Evolutionary conservation across 1,140 invertebrate species (phyloP).

Genomic region (Campoletis sonorensis): DNA sequence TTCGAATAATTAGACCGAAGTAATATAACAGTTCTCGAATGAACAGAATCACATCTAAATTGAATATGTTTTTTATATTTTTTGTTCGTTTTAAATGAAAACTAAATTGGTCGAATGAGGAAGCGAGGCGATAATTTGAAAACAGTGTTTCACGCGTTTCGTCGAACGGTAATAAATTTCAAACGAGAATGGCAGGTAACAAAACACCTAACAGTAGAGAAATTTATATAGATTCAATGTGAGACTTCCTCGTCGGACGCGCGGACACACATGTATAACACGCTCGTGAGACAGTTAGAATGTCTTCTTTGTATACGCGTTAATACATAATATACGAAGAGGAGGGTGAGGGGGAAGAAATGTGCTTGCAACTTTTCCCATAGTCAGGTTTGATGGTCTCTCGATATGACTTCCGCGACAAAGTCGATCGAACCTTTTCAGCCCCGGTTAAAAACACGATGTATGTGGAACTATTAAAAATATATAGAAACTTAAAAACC

Average conservation of each 20-base stretch:
- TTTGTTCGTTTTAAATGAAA: too few species aligned
- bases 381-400: conserved; percentile 8
- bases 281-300: not conserved
- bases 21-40: too few species aligned
- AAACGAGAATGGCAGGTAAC: not conserved
- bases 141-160: conserved; percentile 8
- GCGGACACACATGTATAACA: not conserved
- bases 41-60: too few species aligned
- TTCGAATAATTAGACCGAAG: too few species aligned
- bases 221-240: not conserved
- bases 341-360: not conserved
- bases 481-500: not conserved
- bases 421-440: conserved; percentile 32
- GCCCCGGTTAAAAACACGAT: not conserved
- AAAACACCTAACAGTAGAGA: conserved; percentile 11
- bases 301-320: not conserved
- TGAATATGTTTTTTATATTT: too few species aligned
- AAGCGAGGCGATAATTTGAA: not conserved
- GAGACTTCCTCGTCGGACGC: not conserved
- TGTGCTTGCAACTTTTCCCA: conserved; percentile 31
- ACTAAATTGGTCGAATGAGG: too few species aligned
- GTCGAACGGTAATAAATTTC: conserved; percentile 14
- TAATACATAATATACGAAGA: not conserved
- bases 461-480: not conserved
- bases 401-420: conserved; percentile 33